Base-by-base conservation (phyloP, 2,113 vertebrate species). In the Lampris megalopsis region DNA sequence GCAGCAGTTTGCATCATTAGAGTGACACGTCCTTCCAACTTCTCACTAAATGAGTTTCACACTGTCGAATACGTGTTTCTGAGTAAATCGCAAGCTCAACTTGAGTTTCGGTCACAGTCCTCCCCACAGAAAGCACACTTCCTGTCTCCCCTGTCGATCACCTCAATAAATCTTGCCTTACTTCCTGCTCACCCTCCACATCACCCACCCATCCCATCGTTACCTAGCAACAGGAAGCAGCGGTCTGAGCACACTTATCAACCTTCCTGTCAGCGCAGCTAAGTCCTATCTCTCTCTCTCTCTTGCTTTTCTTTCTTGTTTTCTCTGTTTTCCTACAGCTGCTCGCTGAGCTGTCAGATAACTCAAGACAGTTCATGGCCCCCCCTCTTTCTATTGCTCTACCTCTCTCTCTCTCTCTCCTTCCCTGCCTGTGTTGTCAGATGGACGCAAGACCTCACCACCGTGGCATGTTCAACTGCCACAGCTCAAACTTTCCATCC, bases 131-230 rank as follows among this genome's bases (percentile, higher is more conserved):
- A 84, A 86, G 86, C 82, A 80, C 74, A 82, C 91, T 95, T 94
- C 94, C 94, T 94, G 93, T 85, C 91, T 71, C 79, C 85, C 75
- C 84, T 93, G 92, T 91, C 91, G 91, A 94, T 94, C 92, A 92
- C 91, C 84, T 92, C 79, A 47, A 84, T 88, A 88, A 86, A 88
- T 83, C 90, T 92, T 87, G 75, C 73, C 72, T 88, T 83, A 89
- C 92, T 94, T 94, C 94, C 94, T 94, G 93, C 84, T 80, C 56
- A 49, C 53, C 36, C 76, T 62, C 49, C 80, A 54, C 67, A 62
- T 71, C 61, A 75, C 81, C 86, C 79, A 42, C 76, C 81, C 63
- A 71, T 77, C 50, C 43, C 43, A 1, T 24, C 0, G 82, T 93
- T 65, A 84, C 93, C 86, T 78, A 89, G 91, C 91, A 95, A 94